These are phyloP conservation scores for Lycophotia porphyrea DNA, from an alignment of 2,888 invertebrate species.

Conservation along the genomic window DNA sequence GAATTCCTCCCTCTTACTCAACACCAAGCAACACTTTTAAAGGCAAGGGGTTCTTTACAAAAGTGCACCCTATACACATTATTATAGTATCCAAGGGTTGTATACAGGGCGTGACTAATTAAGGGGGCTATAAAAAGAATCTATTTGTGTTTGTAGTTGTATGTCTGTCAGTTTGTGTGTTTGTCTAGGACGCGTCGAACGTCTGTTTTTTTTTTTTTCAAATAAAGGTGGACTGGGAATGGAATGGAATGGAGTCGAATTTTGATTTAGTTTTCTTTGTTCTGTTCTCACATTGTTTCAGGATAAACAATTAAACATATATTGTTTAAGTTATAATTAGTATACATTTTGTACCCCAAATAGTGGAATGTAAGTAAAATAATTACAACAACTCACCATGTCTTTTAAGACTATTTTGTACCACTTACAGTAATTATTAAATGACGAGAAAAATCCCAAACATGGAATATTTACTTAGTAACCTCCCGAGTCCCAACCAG, in stretches of 20 bases:
- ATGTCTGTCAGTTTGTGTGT: conserved; percentile 73
- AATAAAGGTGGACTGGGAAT: conserved; percentile 46
- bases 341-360: too few species aligned
- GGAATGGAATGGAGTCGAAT: conserved; percentile 48
- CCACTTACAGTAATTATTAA: too few species aligned
- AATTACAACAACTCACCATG: too few species aligned
- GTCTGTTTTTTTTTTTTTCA: conserved; percentile 53
- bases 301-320: too few species aligned
- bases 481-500: too few species aligned
- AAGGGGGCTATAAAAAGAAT: conserved; percentile 63
- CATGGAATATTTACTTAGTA: too few species aligned
- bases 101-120: conserved; percentile 56
- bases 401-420: too few species aligned
- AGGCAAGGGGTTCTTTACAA: conserved; percentile 33
- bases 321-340: too few species aligned
- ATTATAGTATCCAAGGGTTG: conserved; percentile 31
- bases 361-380: too few species aligned
- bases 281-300: not conserved
- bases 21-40: conserved; percentile 7
- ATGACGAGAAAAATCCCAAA: too few species aligned
- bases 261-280: not conserved
- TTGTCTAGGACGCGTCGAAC: conserved; percentile 65
- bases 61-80: conserved; percentile 12
- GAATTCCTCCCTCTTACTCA: not conserved
- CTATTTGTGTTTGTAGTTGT: conserved; percentile 65